Evolutionary conservation across 2,888 invertebrate species (phyloP).

Genomic region (Aporophyla nigra): DNA sequence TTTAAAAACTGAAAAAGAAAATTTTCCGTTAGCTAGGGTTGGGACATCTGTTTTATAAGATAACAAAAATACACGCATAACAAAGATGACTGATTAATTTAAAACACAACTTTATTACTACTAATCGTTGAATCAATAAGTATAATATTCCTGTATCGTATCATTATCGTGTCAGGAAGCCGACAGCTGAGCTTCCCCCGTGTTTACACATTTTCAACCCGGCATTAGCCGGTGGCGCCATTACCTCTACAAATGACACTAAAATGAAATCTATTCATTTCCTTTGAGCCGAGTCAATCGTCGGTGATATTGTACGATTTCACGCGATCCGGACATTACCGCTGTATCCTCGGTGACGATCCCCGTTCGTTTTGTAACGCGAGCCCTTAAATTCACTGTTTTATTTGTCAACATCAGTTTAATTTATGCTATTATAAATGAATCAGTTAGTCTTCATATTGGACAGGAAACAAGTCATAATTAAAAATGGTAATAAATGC

Average conservation of each 20-base stretch:
- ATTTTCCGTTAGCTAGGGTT: background rate
- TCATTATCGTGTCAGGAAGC: slow-evolving; percentile 77
- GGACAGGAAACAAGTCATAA: background rate
- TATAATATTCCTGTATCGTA: slow-evolving; percentile 62
- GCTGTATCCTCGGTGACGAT: slow-evolving; percentile 72
- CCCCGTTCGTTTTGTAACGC: slow-evolving; percentile 68
- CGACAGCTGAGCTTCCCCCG: slow-evolving; percentile 71
- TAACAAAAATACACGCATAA: slow-evolving; percentile 13
- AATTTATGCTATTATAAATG: slow-evolving; percentile 50
- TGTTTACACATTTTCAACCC: slow-evolving; percentile 80
- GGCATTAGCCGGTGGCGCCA: slow-evolving; percentile 86
- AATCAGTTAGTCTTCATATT: slow-evolving; percentile 36
- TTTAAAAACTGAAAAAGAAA: slow-evolving; percentile 17
- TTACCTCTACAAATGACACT: slow-evolving; percentile 90
- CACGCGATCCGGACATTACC: slow-evolving; percentile 90
- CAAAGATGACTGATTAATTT: slow-evolving; percentile 26
- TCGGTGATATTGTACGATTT: slow-evolving; percentile 87
- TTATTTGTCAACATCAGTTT: slow-evolving; percentile 53
- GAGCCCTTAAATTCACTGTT: slow-evolving; percentile 63
- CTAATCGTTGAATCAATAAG: slow-evolving; percentile 57
- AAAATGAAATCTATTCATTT: slow-evolving; percentile 91
- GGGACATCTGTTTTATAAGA: slow-evolving; percentile 13
- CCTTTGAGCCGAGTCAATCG: slow-evolving; percentile 89
- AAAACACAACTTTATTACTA: slow-evolving; percentile 26
- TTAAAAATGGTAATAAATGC: background rate